Base-by-base conservation (phyloP, 2,888 invertebrate genomes). In the Serrognathus titanus region DNA sequence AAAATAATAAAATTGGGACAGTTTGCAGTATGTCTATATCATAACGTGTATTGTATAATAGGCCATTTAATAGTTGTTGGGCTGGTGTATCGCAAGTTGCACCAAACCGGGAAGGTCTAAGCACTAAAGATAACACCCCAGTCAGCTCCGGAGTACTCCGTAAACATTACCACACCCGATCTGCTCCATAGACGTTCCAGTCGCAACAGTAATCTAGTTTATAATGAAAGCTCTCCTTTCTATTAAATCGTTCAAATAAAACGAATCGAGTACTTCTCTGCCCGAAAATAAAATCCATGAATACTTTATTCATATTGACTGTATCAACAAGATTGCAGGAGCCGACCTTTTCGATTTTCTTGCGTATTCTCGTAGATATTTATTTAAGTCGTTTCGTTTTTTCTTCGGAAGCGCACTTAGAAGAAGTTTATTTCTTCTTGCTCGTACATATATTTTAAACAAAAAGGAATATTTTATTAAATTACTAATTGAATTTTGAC, bases 161-260 rank as follows among this genome's bases (percentile, higher is more conserved):
- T 49, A 49, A 49, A 49, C 49, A 49, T 49, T 49, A 49, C 49
- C 36, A 49, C 2, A 36, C 37, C 36, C 12, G 49, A 35, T 49
- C 49, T 24, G 12, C 38, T 16, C 38, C 36, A 16, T 38, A 43
- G 43, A 20, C 20, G 43, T 43, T 43, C 43, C 8, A 7, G 12
- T 43, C 7, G 20, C 43, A 20, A 43, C 43, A 43, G 43, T 43
- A 43, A 43, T 43, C 43, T 43, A 20, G n/a, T 43, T 43, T 43
- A 43, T 43, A 43, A 43, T 43, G 43, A 43, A 43, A 43, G 43
- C 43, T 11, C 20, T 43, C 12, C 43, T 16, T 43, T 43, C 43
- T 43, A 43, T 43, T 43, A 43, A 43, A 43, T 20, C 12, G 43
- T 43, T 43, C 43, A 43, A 43, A 43, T 43, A 43, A 43, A 43